Percentiles rank a stretch among this genome's conserved stretches.
Evolutionary conservation across 2,888 invertebrate species (phyloP).

Genomic region (Ectemnius lituratus): DNA sequence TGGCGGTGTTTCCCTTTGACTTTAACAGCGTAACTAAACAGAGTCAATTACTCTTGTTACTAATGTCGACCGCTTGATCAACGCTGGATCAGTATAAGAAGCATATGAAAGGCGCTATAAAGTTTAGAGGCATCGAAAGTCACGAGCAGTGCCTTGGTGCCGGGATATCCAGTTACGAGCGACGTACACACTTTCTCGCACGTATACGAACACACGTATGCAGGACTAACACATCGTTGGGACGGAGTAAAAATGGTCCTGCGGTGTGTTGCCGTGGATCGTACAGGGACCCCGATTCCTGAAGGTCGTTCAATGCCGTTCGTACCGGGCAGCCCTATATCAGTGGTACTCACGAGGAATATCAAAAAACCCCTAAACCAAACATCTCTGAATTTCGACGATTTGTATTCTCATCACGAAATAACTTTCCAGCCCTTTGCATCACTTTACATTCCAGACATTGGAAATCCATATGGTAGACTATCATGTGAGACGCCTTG

Average conservation of each 20-base stretch:
- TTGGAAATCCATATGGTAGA: too few relatives aligned
- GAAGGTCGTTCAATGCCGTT: constrained; percentile 74
- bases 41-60: neutral
- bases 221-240: neutral
- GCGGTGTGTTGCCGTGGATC: constrained; percentile 37
- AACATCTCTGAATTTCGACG: too few relatives aligned
- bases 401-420: too few relatives aligned
- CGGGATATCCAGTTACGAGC: constrained; percentile 36
- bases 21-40: too few relatives aligned
- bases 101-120: neutral
- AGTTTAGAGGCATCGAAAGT: constrained; percentile 15
- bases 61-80: too few relatives aligned
- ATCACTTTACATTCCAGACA: too few relatives aligned
- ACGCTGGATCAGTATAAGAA: neutral
- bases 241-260: constrained; percentile 40
- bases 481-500: too few relatives aligned
- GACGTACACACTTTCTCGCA: neutral
- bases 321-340: constrained; percentile 62
- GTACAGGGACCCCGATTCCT: constrained; percentile 64
- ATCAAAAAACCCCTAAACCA: neutral
- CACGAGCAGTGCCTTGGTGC: constrained; percentile 17
- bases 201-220: constrained; percentile 7
- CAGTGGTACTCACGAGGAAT: constrained; percentile 7
- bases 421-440: too few relatives aligned
- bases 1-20: too few relatives aligned